Conservation (phyloP, 23 tunicate species). For the Clavelina lepadiformis region DNA sequence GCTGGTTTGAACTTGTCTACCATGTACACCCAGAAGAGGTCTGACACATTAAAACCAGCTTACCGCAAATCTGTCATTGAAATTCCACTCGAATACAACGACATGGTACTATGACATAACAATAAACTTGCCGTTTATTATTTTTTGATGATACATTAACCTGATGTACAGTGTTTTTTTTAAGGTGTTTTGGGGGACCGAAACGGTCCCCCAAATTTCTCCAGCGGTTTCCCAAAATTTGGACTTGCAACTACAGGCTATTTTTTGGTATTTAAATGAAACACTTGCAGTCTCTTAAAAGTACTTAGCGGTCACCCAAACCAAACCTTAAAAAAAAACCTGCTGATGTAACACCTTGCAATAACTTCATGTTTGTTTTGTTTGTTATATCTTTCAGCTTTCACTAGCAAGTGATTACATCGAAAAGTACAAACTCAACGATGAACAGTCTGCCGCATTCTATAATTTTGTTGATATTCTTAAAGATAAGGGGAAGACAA, state of each 20-base stretch:
- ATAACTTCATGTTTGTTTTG: no score
- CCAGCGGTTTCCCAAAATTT: no score
- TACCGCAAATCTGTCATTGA: neutral
- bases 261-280: no score
- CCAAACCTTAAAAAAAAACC: no score
- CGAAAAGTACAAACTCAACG: constrained; percentile 11
- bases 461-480: constrained; percentile 1
- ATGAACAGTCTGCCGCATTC: constrained; percentile 3
- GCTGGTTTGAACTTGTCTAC: constrained; percentile 7
- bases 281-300: no score
- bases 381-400: constrained; percentile 7
- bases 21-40: neutral
- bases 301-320: no score
- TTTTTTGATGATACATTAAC: no score
- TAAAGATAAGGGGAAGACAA: constrained; percentile 11
- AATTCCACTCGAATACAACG: constrained; percentile 4
- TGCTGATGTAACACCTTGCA: no score
- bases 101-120: neutral
- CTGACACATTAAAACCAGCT: neutral
- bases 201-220: no score
- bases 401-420: constrained; percentile 7
- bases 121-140: no score
- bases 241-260: no score
- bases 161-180: neutral
- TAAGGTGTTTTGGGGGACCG: neutral